These are phyloP conservation scores for Ceuthmochares aereus DNA, from an alignment of 2,113 vertebrate genomes.

Conservation along the genomic window DNA sequence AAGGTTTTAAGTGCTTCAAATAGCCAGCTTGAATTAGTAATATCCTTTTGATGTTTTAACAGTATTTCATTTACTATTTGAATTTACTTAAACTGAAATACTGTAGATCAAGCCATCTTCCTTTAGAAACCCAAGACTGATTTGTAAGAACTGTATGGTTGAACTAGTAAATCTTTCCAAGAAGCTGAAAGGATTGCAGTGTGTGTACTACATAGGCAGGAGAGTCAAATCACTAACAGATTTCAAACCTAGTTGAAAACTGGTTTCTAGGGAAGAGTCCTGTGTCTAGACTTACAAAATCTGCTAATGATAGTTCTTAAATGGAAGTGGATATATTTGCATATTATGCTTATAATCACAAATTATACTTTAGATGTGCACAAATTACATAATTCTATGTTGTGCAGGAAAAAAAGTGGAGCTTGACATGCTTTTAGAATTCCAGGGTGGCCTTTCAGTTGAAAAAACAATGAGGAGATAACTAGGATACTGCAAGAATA, in stretches of 20 bases:
- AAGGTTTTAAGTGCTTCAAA: constrained; percentile 49
- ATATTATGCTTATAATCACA: not conserved
- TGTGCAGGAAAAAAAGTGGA: not conserved
- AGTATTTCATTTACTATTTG: not conserved
- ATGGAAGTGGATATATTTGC: not conserved
- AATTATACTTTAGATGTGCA: not conserved
- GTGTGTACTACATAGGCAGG: not conserved
- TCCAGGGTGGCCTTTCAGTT: not conserved
- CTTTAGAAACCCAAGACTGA: not conserved
- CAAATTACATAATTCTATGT: not conserved
- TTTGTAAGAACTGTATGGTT: not conserved
- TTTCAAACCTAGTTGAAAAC: not conserved
- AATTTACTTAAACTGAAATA: not conserved
- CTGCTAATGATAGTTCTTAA: not conserved
- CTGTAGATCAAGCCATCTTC: not conserved
- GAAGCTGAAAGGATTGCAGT: not conserved
- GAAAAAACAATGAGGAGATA: not conserved
- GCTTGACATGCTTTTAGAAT: not conserved
- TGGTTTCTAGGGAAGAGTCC: not conserved
- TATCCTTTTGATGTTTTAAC: constrained; percentile 3
- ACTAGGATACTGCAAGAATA: not conserved
- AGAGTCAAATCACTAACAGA: not conserved
- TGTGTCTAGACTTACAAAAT: not conserved
- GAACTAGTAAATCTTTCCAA: not conserved
- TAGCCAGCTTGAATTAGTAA: constrained; percentile 40